Evolutionary conservation across 1,140 invertebrate genomes (phyloP).

Genomic region (Drosophila parabipectinata): DNA sequence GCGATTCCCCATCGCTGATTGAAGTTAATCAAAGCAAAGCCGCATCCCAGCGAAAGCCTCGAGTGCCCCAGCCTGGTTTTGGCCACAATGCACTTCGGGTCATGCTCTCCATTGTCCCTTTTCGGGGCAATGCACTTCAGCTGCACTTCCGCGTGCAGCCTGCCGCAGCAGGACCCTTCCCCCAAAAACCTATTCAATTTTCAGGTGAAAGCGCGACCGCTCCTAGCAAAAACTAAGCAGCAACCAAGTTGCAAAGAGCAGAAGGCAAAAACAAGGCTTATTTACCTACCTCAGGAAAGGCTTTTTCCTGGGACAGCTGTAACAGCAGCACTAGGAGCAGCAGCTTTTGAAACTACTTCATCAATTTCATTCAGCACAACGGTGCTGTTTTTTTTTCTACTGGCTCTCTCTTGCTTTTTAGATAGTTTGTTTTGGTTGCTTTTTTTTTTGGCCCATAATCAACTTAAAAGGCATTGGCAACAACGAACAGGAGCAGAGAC

Average conservation of each 20-base stretch:
- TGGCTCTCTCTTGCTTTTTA: conserved; percentile 6
- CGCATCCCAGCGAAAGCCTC: conserved; percentile 24
- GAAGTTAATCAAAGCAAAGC: conserved; percentile 65
- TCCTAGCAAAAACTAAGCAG: conserved; percentile 46
- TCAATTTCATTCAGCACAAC: conserved; percentile 75
- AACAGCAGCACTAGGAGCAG: conserved; percentile 20
- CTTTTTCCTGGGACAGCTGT: conserved; percentile 27
- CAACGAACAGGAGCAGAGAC: conserved; percentile 32
- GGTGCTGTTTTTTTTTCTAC: conserved; percentile 44
- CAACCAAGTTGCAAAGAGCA: conserved; percentile 74
- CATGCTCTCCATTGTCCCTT: conserved; percentile 43
- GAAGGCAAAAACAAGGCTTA: conserved; percentile 69
- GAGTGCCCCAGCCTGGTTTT: conserved; percentile 25
- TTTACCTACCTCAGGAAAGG: conserved; percentile 40
- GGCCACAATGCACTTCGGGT: conserved; percentile 31
- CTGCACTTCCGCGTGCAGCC: conserved; percentile 1
- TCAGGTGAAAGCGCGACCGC: conserved; percentile 47
- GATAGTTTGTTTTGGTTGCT: conserved; percentile 6
- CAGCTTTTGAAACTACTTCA: conserved; percentile 71
- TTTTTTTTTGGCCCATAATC: conserved; percentile 61
- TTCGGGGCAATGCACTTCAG: conserved; percentile 58
- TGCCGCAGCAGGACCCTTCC: conserved; percentile 2
- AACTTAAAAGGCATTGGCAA: conserved; percentile 76
- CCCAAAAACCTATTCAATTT: conserved; percentile 73
- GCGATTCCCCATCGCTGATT: conserved; percentile 63